Conservation (phyloP, 2,113 vertebrate species). For the Antigone vipio region DNA sequence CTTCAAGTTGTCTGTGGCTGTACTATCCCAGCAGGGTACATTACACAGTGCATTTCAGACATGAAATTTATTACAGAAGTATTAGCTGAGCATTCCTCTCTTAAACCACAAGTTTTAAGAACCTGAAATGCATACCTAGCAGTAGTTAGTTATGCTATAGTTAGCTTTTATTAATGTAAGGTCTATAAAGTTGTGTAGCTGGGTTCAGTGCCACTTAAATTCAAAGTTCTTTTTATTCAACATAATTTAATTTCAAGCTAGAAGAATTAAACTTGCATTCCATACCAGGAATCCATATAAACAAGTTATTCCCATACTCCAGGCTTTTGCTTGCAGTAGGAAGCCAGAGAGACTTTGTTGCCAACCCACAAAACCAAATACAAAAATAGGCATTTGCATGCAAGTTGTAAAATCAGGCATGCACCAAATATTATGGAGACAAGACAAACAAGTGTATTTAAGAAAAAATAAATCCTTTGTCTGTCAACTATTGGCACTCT, state of each 20-base stretch:
- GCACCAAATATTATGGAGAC: slow-evolving; percentile 9
- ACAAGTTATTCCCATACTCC: not conserved
- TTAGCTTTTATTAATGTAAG: not conserved
- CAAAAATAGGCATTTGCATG: slow-evolving; percentile 23
- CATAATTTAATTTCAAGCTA: not conserved
- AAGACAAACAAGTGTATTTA: slow-evolving; percentile 33
- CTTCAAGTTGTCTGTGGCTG: not conserved
- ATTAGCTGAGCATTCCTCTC: not conserved
- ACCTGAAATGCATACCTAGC: not conserved
- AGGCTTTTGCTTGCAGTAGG: not conserved
- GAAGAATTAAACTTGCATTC: slow-evolving; percentile 24
- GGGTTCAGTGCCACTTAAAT: not conserved
- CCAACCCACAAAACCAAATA: slow-evolving; percentile 40
- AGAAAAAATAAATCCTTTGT: slow-evolving; percentile 20
- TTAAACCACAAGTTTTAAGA: not conserved
- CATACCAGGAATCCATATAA: slow-evolving; percentile 17
- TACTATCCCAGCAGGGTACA: not conserved
- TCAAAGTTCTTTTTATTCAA: slow-evolving; percentile 1
- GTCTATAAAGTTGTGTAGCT: not conserved
- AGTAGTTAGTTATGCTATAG: not conserved
- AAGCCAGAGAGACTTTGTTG: not conserved
- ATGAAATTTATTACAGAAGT: not conserved
- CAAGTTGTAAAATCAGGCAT: not conserved
- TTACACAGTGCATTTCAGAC: not conserved
- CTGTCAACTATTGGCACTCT: not conserved